Conservation (phyloP, 2,888 invertebrate species). For the Netelia inedita region DNA sequence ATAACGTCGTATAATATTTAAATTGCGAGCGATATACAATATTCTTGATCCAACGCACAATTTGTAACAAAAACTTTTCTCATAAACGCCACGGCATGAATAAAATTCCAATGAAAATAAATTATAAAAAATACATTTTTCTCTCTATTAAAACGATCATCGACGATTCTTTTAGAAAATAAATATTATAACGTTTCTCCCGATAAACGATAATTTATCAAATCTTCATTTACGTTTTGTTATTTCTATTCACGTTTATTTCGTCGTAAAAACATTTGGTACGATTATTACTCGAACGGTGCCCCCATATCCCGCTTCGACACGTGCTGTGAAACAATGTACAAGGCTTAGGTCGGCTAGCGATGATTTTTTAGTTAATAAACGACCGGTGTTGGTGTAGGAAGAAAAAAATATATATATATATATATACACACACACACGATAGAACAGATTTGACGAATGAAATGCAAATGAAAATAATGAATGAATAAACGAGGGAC, state of each 20-base stretch:
- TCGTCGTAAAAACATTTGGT: not conserved
- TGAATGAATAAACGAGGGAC: slow-evolving; percentile 41
- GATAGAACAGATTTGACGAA: slow-evolving; percentile 45
- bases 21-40: not conserved
- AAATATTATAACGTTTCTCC: no score
- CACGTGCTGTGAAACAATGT: slow-evolving; percentile 56
- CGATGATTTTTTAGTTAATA: slow-evolving; percentile 33
- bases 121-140: slow-evolving; percentile 16
- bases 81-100: not conserved
- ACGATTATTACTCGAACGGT: slow-evolving; percentile 5
- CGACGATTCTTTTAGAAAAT: not conserved
- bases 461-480: slow-evolving; percentile 57
- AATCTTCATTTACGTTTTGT: not conserved
- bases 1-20: not conserved
- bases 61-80: not conserved
- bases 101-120: not conserved
- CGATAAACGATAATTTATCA: no score
- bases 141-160: not conserved
- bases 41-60: not conserved
- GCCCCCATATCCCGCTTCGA: slow-evolving; percentile 2
- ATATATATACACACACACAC: slow-evolving; percentile 49
- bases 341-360: slow-evolving; percentile 24
- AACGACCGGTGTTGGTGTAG: slow-evolving; percentile 24
- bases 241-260: not conserved
- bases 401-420: slow-evolving; percentile 51